A percentile compares a stretch with the other conserved stretches of the same genome.
Conservation (phyloP, 1,140 invertebrate genomes). For the Anastrepha obliqua region DNA sequence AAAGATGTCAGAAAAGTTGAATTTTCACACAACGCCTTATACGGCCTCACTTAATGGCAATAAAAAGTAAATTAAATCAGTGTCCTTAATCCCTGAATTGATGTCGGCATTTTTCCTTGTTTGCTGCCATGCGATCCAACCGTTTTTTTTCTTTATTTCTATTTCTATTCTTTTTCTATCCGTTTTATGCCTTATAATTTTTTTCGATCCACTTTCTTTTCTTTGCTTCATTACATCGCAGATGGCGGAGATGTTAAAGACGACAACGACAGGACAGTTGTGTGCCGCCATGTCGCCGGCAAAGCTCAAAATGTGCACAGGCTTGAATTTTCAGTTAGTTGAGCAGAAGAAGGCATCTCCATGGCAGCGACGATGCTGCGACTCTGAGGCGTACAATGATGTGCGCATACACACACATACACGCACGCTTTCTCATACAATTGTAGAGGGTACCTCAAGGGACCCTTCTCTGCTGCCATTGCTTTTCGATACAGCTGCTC, state of each 20-base stretch:
- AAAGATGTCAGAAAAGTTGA: slow-evolving; percentile 13
- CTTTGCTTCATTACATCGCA: slow-evolving; percentile 26
- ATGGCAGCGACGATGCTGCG: neutral
- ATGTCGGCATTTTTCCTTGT: slow-evolving; percentile 65
- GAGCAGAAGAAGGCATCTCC: neutral
- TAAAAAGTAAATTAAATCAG: slow-evolving; percentile 74
- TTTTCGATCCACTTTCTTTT: slow-evolving; percentile 42
- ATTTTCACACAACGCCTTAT: slow-evolving; percentile 28
- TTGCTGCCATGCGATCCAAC: neutral
- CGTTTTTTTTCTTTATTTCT: neutral
- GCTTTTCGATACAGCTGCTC: neutral
- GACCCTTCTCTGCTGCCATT: neutral
- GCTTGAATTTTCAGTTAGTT: neutral
- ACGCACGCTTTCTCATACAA: neutral
- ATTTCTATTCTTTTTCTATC: neutral
- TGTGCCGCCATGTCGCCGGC: slow-evolving; percentile 47
- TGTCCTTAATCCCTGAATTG: slow-evolving; percentile 72
- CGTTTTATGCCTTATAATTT: slow-evolving; percentile 34
- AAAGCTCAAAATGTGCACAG: slow-evolving; percentile 19
- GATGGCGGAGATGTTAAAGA: neutral
- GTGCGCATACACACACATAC: neutral
- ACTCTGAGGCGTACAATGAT: neutral
- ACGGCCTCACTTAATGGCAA: slow-evolving; percentile 68
- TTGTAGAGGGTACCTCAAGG: neutral
- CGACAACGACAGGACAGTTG: neutral